A percentile compares a stretch with the other conserved stretches of the same genome.
phyloP scores from a whole-genome alignment of 2,888 invertebrate species.

The Exocentrus adspersus region DNA sequence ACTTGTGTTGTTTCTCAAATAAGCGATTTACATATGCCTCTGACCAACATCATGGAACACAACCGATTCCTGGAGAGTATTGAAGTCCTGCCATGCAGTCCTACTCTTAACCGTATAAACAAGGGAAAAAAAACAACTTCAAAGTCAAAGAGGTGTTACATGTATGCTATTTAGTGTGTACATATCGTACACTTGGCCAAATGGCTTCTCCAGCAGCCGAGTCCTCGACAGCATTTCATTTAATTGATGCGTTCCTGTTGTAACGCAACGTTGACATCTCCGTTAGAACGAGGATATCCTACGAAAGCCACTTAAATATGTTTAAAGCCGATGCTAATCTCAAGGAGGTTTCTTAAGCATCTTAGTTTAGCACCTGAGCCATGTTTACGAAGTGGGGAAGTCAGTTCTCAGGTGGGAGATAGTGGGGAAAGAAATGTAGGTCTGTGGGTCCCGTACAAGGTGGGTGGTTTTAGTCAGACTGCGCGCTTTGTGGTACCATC shows the following conservation, averaged over 20 bases:
- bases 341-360: conserved; percentile 43
- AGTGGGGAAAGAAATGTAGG: conserved; percentile 59
- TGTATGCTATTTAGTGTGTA: too few relatives aligned
- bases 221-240: background rate
- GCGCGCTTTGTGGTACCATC: conserved; percentile 57
- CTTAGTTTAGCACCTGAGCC: conserved; percentile 39
- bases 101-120: too few relatives aligned
- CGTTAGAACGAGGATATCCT: conserved; percentile 3
- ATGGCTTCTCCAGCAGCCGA: background rate
- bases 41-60: too few relatives aligned
- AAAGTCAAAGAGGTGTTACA: too few relatives aligned
- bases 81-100: too few relatives aligned
- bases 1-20: too few relatives aligned
- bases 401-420: conserved; percentile 39
- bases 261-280: conserved; percentile 14
- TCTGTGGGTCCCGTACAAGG: conserved; percentile 60
- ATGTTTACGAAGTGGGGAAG: conserved; percentile 38
- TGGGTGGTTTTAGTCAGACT: conserved; percentile 62
- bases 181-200: too few relatives aligned
- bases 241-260: background rate
- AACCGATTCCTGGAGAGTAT: too few relatives aligned
- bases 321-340: conserved; percentile 35
- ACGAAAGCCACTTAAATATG: conserved; percentile 1
- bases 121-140: too few relatives aligned
- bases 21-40: too few relatives aligned